Evolutionary conservation across 2,888 invertebrate genomes (phyloP).

Genomic region (Strigamia maritima): DNA sequence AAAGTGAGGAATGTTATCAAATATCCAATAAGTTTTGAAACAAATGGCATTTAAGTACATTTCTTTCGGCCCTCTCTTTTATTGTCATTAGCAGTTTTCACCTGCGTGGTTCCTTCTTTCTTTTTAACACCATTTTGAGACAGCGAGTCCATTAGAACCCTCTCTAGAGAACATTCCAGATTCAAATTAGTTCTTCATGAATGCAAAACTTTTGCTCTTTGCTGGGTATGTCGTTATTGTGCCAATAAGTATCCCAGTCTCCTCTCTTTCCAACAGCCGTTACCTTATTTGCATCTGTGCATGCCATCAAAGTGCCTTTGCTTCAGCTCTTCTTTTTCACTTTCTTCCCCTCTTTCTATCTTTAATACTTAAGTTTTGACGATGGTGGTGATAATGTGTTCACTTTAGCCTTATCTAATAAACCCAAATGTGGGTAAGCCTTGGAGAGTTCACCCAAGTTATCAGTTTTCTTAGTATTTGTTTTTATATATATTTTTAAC

Average conservation of each 20-base stretch:
- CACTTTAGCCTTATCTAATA: conserved; percentile 32
- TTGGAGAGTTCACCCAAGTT: conserved; percentile 9
- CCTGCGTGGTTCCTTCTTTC: conserved; percentile 28
- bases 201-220: conserved; percentile 32
- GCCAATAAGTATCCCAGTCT: conserved; percentile 28
- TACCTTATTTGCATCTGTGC: conserved; percentile 34
- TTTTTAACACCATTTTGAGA: conserved; percentile 20
- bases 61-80: conserved; percentile 9
- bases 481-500: not conserved
- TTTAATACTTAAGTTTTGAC: conserved; percentile 30
- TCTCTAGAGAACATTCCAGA: conserved; percentile 32
- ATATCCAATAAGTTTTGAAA: not conserved
- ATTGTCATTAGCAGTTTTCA: conserved; percentile 31
- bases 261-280: conserved; percentile 30
- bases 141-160: conserved; percentile 25
- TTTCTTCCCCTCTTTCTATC: conserved; percentile 20
- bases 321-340: conserved; percentile 34
- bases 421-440: not conserved
- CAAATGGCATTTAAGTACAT: conserved; percentile 3
- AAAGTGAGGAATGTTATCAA: not conserved
- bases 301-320: conserved; percentile 32
- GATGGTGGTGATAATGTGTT: conserved; percentile 32
- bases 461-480: not conserved
- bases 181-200: conserved; percentile 34
- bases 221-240: conserved; percentile 34